Evolutionary conservation across 2,113 vertebrate species (phyloP).

Genomic region (Capra hircus): DNA sequence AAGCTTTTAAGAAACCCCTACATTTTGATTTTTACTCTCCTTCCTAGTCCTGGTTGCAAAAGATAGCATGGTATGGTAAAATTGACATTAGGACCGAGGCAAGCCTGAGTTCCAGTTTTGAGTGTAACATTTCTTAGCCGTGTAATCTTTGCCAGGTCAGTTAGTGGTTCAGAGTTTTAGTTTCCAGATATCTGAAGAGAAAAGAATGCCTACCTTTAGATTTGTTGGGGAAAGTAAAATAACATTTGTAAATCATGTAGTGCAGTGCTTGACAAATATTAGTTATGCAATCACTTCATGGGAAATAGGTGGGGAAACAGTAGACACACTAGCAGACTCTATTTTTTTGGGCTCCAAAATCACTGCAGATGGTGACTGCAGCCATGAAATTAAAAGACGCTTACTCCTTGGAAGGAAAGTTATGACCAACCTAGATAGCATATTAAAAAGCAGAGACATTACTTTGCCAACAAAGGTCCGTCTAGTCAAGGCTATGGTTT

Average conservation of each 20-base stretch:
- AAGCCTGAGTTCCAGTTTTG: not conserved
- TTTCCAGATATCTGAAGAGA: not conserved
- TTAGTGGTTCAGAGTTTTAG: not conserved
- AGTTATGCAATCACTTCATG: not conserved
- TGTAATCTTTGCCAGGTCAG: not conserved
- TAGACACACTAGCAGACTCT: too few species aligned
- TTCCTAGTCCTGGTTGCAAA: not conserved
- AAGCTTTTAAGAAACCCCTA: not conserved
- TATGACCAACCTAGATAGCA: too few species aligned
- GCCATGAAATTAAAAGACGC: too few species aligned
- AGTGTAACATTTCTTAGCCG: not conserved
- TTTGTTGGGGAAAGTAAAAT: not conserved
- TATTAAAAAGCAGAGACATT: too few species aligned
- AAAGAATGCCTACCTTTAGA: not conserved
- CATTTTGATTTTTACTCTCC: not conserved
- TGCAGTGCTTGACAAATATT: not conserved
- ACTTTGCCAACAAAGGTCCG: too few species aligned
- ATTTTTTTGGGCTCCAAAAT: too few species aligned
- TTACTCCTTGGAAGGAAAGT: too few species aligned
- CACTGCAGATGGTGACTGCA: too few species aligned
- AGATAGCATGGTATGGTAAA: not conserved
- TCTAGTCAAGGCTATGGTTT: too few species aligned
- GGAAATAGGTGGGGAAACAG: too few species aligned
- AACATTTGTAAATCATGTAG: not conserved
- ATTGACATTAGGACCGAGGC: constrained; percentile 5